Base-by-base conservation (phyloP, 2,113 vertebrate genomes). In the Sceloporus undulatus region DNA sequence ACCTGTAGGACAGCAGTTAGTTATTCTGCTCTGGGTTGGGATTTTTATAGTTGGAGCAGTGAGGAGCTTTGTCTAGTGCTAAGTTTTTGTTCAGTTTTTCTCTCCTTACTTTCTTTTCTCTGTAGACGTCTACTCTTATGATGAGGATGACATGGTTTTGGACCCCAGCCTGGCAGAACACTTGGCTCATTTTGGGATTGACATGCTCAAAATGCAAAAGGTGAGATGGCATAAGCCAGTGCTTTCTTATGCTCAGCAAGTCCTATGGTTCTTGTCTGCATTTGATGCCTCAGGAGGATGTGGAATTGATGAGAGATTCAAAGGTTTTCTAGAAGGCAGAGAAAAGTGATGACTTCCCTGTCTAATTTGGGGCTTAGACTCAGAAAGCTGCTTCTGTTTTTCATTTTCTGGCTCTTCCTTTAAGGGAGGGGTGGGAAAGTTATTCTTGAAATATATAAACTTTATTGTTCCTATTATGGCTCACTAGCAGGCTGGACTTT, bases 141-240 rank as follows among this genome's bases (percentile, higher is more conserved):
- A 99, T 0, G 99, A 99, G 89, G 99, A 99, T 68, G 99, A 99
- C 91, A 99, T 99, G 99, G 99, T 99, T 2, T 95, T 99, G 91
- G 98, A 99, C 94, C 97, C 98, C 70, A 99, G 97, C 95, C 96
- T 99, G 83, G 98, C 99, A 3, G 99, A 99, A 87, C 99, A 99
- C 77, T 95, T 99, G 9, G 74, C 98, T 90, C 99, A 99, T 94
- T 99, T 99, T 89, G 99, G 99, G 75, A 99, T 99, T 4, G 96
- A 99, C 96, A 99, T 99, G 99, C 98, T 99, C 94, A 99, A 98
- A 93, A 99, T 99, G 99, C 98, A 99, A 95, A 99, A 99, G 98
- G 98, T 98, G 93, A 94, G 94, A 38, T 23, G 29, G 4, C 65
- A 77, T 11, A 14, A 7, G 9, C 29, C 14, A 34, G 14, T 38